A percentile compares a stretch with the other conserved stretches of the same genome.
phyloP scores from a whole-genome alignment of 2,113 vertebrate genomes.

The Neolamprologus brichardi region DNA sequence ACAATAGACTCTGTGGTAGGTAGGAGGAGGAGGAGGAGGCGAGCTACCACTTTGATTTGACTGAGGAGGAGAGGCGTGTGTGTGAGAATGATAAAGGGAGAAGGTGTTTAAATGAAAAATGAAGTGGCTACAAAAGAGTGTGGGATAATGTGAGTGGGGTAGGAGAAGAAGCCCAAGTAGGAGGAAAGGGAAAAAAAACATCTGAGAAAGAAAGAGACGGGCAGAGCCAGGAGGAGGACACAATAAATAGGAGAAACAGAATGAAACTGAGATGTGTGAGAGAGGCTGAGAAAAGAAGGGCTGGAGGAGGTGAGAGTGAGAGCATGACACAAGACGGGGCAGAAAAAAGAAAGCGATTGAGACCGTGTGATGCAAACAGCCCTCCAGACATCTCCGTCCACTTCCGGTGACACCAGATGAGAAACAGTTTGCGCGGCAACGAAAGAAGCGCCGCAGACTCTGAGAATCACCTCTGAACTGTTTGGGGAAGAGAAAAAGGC shows the following conservation, averaged over 20 bases:
- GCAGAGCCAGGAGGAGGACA: neutral
- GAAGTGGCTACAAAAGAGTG: slow-evolving; percentile 4
- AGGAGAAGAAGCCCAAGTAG: neutral
- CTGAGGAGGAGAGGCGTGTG: neutral
- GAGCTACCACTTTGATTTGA: slow-evolving; percentile 19
- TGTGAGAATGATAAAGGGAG: neutral
- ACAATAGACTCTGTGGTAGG: slow-evolving; percentile 57
- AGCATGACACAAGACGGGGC: neutral
- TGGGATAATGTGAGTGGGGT: neutral
- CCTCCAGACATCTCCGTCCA: slow-evolving; percentile 2
- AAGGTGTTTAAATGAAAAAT: slow-evolving; percentile 50
- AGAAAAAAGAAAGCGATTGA: neutral
- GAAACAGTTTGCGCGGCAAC: slow-evolving; percentile 20
- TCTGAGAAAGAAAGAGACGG: neutral
- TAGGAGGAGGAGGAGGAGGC: slow-evolving; percentile 8
- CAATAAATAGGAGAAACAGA: slow-evolving; percentile 46
- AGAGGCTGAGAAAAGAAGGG: neutral
- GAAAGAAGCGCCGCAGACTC: neutral
- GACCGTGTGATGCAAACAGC: slow-evolving; percentile 16
- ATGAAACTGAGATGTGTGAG: slow-evolving; percentile 52
- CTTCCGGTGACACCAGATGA: slow-evolving; percentile 39
- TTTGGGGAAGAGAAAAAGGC: neutral
- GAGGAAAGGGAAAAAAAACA: neutral
- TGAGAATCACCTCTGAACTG: neutral
- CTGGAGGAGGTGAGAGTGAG: slow-evolving; percentile 22